A percentile compares a stretch with the other conserved stretches of the same genome.
Evolutionary conservation across 2,113 vertebrate genomes (phyloP).

Genomic region (Chelonoidis abingdonii): DNA sequence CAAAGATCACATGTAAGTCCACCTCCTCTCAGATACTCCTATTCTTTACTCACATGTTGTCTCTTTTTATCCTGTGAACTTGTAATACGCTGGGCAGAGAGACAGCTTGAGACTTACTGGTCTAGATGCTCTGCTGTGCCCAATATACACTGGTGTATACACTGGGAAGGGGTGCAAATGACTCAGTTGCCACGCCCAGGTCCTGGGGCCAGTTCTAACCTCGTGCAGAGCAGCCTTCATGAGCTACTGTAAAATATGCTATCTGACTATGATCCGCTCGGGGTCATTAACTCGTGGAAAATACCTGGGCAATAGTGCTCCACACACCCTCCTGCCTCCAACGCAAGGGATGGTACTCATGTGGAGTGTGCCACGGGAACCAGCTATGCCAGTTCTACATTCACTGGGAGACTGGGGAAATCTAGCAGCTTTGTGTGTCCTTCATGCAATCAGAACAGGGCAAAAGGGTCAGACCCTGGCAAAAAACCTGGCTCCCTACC

Average conservation of each 20-base stretch:
- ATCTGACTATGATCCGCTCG: not conserved
- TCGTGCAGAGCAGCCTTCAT: not conserved
- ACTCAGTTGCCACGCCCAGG: not conserved
- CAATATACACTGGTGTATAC: not conserved
- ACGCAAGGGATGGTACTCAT: not conserved
- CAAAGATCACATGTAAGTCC: not conserved
- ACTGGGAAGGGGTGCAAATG: not conserved
- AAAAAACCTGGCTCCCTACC: not conserved
- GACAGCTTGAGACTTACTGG: not conserved
- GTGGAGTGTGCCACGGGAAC: not conserved
- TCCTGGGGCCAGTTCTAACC: not conserved
- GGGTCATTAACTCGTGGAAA: not conserved
- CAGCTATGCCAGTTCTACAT: not conserved
- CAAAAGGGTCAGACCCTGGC: not conserved
- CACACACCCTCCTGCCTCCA: not conserved
- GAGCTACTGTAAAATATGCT: not conserved
- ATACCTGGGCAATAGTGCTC: not conserved
- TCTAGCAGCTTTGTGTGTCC: not conserved
- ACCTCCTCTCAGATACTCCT: not conserved
- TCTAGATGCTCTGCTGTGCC: rapidly evolving
- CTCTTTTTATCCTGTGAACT: not conserved
- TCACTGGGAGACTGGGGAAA: not conserved
- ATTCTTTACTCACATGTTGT: not conserved
- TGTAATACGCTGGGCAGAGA: not conserved
- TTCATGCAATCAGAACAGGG: not conserved